Base-by-base conservation (phyloP, 2,888 invertebrate genomes). In the Pammene fasciana region DNA sequence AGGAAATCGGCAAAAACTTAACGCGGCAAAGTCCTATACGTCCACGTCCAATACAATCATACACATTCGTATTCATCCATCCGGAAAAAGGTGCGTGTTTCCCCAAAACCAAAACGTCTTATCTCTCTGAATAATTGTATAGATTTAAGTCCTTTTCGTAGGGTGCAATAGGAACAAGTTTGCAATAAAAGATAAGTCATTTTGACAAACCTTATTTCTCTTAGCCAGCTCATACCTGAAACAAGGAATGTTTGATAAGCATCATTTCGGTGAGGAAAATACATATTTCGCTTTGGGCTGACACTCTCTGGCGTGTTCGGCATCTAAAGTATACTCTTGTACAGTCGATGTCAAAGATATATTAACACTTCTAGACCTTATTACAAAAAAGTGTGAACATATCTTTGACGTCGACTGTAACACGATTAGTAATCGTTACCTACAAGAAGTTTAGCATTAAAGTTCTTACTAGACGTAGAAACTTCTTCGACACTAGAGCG, bases 171-270 rank as follows among this genome's bases (percentile, higher is more conserved):
- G 2, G 36, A 38, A n/a, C 5, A 41, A 54, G 60, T 57, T 50
- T 34, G 50, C 57, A 52, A 64, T 59, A 68, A 64, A 68, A 59
- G 52, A 59, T 18, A 64, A 65, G 45, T 34, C 18, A 52, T 68
- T 64, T 52, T 62, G 62, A 59, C 68, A 59, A 68, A 68, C 64
- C 67, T 67, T 46, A 52, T 64, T 65, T 38, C 52, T 50, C 57
- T 59, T 45, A 50, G 64, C 38, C 43, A 48, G 50, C 41, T 54
- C 68, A 57, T 68, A 68, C 68, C 68, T 68, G 68, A 11, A 68
- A 68, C 50, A 52, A 68, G 38, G 52, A 64, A 65, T 65, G 64
- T 68, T 59, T 65, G 64, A 68, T 68, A 57, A 68, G 64, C 18
- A 36, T 68, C 9, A 11, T 65, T 57, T 48, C 43, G 13, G 36